Percentiles rank a stretch among this genome's conserved stretches.
Evolutionary conservation across 2,888 invertebrate genomes (phyloP).

Genomic region (Papilio demoleus): DNA sequence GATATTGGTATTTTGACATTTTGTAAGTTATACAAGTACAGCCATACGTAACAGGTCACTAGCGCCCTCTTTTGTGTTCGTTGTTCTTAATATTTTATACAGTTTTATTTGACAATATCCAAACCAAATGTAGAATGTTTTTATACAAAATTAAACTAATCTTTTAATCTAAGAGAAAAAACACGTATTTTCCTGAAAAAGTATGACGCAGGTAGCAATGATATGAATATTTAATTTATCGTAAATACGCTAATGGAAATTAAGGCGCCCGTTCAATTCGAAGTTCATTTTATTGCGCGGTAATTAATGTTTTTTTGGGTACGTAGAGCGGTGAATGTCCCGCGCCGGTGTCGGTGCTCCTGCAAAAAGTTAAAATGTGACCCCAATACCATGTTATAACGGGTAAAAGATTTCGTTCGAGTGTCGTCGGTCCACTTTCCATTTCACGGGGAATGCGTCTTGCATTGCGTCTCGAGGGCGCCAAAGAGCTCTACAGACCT

Average conservation of each 20-base stretch:
- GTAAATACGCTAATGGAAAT: not conserved
- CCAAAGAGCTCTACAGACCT: constrained; percentile 38
- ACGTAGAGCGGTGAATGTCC: constrained; percentile 27
- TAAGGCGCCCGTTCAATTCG: not conserved
- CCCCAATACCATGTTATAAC: constrained; percentile 47
- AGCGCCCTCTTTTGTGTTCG: no score
- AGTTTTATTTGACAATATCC: not conserved
- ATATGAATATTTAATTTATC: constrained; percentile 9
- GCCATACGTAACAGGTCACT: no score
- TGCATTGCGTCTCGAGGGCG: constrained; percentile 39
- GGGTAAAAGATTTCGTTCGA: constrained; percentile 45
- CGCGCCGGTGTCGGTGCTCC: constrained; percentile 26
- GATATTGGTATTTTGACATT: not conserved
- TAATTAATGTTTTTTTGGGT: constrained; percentile 25
- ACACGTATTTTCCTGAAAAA: not conserved
- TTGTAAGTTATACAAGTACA: no score
- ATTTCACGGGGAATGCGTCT: constrained; percentile 41
- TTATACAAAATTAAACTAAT: not conserved
- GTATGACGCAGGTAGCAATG: not conserved
- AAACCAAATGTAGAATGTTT: no score
- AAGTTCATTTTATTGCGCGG: constrained; percentile 17
- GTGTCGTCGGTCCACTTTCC: constrained; percentile 46
- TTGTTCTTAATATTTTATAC: not conserved
- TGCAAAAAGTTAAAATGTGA: constrained; percentile 42
- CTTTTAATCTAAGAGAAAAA: not conserved